Evolutionary conservation across 2,888 invertebrate species (phyloP).

Genomic region (Siphlonurus alternatus): DNA sequence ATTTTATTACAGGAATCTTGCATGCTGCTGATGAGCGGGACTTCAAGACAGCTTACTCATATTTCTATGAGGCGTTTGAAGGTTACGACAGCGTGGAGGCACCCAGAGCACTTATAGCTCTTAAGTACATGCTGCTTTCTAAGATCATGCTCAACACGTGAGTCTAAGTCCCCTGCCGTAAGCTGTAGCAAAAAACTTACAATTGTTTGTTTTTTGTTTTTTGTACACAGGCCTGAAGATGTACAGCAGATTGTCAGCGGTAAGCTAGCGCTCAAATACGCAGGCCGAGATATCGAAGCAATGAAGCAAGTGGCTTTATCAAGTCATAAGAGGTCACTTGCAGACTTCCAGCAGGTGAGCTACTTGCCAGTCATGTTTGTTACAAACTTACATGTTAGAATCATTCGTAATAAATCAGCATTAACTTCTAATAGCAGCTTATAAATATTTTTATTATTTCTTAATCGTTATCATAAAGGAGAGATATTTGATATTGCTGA

Average conservation of each 20-base stretch:
- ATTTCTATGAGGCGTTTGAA: slow-evolving; percentile 99
- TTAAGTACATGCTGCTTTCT: slow-evolving; percentile 97
- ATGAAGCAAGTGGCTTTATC: slow-evolving; percentile 96
- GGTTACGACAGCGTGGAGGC: slow-evolving; percentile 92
- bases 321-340: slow-evolving; percentile 88
- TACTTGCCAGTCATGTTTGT: too few relatives aligned
- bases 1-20: slow-evolving; percentile 43
- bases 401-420: too few relatives aligned
- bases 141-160: slow-evolving; percentile 87
- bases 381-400: too few relatives aligned
- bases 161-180: too few relatives aligned
- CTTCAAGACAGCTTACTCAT: slow-evolving; percentile 99
- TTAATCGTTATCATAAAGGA: too few relatives aligned
- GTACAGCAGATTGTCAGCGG: slow-evolving; percentile 90
- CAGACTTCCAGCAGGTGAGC: slow-evolving; percentile 67
- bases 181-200: neutral
- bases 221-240: slow-evolving; percentile 64
- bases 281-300: slow-evolving; percentile 89
- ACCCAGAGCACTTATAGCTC: slow-evolving; percentile 78
- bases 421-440: too few relatives aligned
- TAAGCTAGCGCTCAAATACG: slow-evolving; percentile 92
- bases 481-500: too few relatives aligned
- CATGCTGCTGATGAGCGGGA: slow-evolving; percentile 99
- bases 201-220: neutral
- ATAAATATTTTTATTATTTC: too few relatives aligned